These are phyloP conservation scores for Drosophila kokeensis DNA, from an alignment of 2,888 invertebrate species.

Conservation along the genomic window DNA sequence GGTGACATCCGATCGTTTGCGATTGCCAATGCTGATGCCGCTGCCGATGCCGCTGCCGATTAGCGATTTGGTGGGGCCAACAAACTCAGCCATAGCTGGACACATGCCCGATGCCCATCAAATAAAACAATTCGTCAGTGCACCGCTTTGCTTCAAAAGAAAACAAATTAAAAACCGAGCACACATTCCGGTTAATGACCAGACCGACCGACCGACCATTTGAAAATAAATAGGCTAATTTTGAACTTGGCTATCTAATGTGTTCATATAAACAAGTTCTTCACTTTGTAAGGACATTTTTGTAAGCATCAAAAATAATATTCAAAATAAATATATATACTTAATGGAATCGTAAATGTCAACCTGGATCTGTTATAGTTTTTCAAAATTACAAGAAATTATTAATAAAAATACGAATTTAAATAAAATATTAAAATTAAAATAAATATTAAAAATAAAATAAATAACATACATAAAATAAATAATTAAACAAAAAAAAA, in stretches of 20 bases:
- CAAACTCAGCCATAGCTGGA: slow-evolving; percentile 3
- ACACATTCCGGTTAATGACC: background rate
- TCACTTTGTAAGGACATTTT: background rate
- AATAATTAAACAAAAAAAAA: too few species aligned
- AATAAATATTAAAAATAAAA: background rate
- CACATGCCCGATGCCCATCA: background rate
- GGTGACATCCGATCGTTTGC: slow-evolving; percentile 6
- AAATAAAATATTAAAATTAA: background rate
- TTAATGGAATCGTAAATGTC: background rate
- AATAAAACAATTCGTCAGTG: background rate
- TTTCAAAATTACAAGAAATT: background rate
- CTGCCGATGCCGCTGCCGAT: background rate
- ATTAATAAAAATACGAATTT: background rate
- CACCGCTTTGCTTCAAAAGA: background rate
- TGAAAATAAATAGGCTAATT: background rate
- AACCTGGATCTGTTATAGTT: background rate
- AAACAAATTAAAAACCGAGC: background rate
- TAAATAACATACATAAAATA: background rate
- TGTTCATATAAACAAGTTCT: background rate
- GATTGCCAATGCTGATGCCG: background rate
- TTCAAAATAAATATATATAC: background rate
- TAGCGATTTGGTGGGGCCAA: slow-evolving; percentile 4
- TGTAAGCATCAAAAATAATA: background rate
- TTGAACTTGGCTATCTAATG: background rate
- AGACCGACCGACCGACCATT: background rate